These are phyloP conservation scores for Eristalinus sepulchralis DNA, from an alignment of 2,888 invertebrate genomes.

Conservation along the genomic window DNA sequence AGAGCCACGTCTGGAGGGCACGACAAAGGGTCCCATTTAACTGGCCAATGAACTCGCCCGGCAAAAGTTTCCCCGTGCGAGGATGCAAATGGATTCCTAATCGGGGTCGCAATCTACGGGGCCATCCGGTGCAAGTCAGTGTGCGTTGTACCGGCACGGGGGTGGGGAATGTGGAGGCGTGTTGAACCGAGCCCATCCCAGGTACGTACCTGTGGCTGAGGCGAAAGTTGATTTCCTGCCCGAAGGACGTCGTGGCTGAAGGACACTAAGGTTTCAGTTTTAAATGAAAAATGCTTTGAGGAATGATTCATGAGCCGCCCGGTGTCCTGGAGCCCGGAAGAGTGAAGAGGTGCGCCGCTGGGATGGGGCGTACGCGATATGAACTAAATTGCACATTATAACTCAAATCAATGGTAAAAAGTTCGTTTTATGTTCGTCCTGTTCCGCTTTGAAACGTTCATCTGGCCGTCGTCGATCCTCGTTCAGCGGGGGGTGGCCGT, in stretches of 20 bases:
- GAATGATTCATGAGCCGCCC: constrained; percentile 54
- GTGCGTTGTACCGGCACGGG: constrained; percentile 10
- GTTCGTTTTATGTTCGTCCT: constrained; percentile 29
- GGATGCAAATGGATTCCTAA: constrained; percentile 55
- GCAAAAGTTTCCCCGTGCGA: not conserved
- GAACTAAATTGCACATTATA: constrained; percentile 68
- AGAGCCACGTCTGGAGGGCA: not conserved
- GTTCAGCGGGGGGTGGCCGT: constrained; percentile 1
- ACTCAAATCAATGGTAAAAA: constrained; percentile 65
- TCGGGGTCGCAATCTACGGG: constrained; percentile 10
- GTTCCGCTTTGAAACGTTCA: not conserved
- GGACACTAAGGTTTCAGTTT: not conserved
- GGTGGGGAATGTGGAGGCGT: not conserved
- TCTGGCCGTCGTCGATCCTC: not conserved
- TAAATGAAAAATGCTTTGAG: constrained; percentile 43
- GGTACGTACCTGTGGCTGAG: constrained; percentile 45
- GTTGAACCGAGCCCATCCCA: not conserved
- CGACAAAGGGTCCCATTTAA: constrained; percentile 17
- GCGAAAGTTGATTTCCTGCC: constrained; percentile 47
- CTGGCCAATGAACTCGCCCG: constrained; percentile 46
- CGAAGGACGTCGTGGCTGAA: not conserved
- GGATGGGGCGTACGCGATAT: constrained; percentile 41
- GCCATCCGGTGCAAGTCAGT: constrained; percentile 39
- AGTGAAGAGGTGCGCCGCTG: not conserved
- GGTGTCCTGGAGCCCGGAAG: constrained; percentile 21